Base-by-base conservation (phyloP, 2,888 invertebrate genomes). In the Pseudococcus longispinus region DNA sequence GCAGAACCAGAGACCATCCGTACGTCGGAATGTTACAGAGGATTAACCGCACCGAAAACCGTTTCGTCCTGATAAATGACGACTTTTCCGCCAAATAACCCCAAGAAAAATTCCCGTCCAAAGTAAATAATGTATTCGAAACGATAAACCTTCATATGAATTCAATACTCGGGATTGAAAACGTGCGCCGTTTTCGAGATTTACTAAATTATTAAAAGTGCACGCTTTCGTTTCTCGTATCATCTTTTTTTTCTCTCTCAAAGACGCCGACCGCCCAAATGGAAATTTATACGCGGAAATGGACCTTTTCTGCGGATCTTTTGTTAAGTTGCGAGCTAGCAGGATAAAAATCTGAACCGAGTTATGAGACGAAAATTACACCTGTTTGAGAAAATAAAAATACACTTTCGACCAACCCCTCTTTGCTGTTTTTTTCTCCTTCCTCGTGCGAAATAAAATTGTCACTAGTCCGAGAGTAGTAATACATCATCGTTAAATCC, bases 401-500 rank as follows among this genome's bases (percentile, higher is more conserved):
- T 65, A 26, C 2, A n/a, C 13, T 74, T 74, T 74, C 37, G 29
- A 15, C 74, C 4, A 13, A 13, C 15, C 13, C 15, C 13, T 11
- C n/a, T n/a, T 4, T 18, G n/a, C 1, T 51, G 4, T n/a, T 0
- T 0, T 51, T 51, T 51, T 51, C n/a, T n/a, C 15, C 13, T 15
- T 13, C 11, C 18, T 18, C 18, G 5, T 51, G n/a, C n/a, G 5
- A 37, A 74, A 74, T 32, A 74, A 74, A 74, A 74, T 74, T 74
- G 74, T 74, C 74, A 74, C 74, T 3, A 32, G 32, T 37, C 74
- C 32, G n/a, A 74, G 32, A n/a, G 32, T 37, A 37, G 74, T 74
- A 74, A 74, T 74, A 74, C 74, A 74, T 74, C 74, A 74, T 37
- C 37, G 29, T 74, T 74, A 74, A 74, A 74, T 74, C 74, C 37